Evolutionary conservation across 2,113 vertebrate species (phyloP), one percentile per base, ranked within the genome.

Genomic region (Oncorhynchus gorbuscha): DNA sequence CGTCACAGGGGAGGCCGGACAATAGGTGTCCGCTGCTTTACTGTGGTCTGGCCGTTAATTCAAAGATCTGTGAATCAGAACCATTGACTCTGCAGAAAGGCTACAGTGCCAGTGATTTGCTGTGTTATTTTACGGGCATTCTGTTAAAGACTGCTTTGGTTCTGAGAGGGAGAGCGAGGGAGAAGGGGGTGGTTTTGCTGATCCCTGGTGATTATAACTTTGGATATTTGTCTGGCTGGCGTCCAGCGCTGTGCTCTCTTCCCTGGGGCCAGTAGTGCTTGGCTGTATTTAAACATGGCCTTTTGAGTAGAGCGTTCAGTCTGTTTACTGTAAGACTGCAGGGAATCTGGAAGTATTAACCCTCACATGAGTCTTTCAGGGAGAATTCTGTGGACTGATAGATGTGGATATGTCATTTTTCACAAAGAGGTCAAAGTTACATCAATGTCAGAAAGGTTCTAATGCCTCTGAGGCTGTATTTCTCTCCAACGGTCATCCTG

Each of bases 51-150:
- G 81, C 73, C 49, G 26, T 83, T 89, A 89, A 89, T 81, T 79
- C 72, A 82, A 76, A 88, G 90, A 90, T 92, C 89, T 73, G 75
- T 86, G 82, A 86, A 87, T 87, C 83, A 80, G 80, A 80, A 26
- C 81, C 73, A 75, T 76, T 66, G 86, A 85, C 78, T 61, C 69
- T 82, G 81, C 84, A 87, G 77, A 79, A 74, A 71, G 76, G 72
- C 72, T 59, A 26, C 73, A 45, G 8, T 81, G 81, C 83, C 82
- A 84, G 28, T 5, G 8, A 72, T 70, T 76, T 80, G 85, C n/a
- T 51, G 7, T 51, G 45, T 69, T 48, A 3, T 69, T 69, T 78
- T 48, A 28, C 74, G 80, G 75, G 76, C 79, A 74, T 32, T 30
- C 79, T 76, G 35, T 48, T 62, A 71, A 55, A 39, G 22, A 24